Base-by-base conservation (phyloP, 2,113 vertebrate genomes). In the Ellobius talpinus region DNA sequence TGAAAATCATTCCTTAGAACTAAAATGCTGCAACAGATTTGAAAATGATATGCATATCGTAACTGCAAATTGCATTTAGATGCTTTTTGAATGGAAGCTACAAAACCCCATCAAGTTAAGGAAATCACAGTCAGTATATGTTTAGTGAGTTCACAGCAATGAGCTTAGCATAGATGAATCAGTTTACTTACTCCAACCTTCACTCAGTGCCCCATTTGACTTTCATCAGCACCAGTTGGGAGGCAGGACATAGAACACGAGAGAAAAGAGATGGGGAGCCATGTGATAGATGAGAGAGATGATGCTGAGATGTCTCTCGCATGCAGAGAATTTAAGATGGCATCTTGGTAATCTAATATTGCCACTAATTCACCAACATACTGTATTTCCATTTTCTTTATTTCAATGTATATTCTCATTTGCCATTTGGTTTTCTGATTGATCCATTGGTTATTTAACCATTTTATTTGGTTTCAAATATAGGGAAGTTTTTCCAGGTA, bases 1-100 rank as follows among this genome's bases (percentile, higher is more conserved):
- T 85, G 81, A 93, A 96, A 96, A 94, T 87, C 58, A 92, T 24
- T 47, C 77, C 87, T 90, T 89, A 85, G 24, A 61, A 66, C 16
- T 93, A 74, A 90, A 72, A 68, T 87, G 13, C 31, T 92, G 36
- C 95, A 45, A 79, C 85, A 79, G 45, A 76, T 95, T 94, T 81
- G 13, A 90, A 96, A 96, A 92, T 86, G 50, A 93, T 66, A 82
- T 66, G 7, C 8, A 66, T 55, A 74, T 78, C 1, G 39, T 88
- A 31, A 76, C n/a, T 93, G 10, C 47, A 93, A 68, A 68, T 70
- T 47, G 5, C 42, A 17, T 11, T 55, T 55, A 77, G 29, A 84
- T 11, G 36, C 0, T 39, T 93, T 94, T 63, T 52, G 36, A 91
- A 68, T 68, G 78, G 29, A 86, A 90, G 6, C 5, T 85, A 33